phyloP scores from a whole-genome alignment of 2,797 vertebrate genomes.

The Meriones psammophilus region DNA sequence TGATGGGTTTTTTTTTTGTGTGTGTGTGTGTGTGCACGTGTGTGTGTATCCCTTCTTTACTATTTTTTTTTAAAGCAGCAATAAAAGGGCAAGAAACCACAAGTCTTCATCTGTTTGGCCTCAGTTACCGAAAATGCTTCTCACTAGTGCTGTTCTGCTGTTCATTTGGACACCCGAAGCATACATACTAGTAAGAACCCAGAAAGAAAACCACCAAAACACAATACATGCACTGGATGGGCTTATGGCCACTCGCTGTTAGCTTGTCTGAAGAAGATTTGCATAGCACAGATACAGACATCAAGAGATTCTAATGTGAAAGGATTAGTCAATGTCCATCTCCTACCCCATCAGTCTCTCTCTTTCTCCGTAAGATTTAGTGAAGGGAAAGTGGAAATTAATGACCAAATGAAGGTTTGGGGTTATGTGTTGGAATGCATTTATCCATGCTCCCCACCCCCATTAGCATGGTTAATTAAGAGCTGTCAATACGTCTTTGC shows the following conservation, averaged over 20 bases:
- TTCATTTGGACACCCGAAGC: not conserved
- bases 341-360: not conserved
- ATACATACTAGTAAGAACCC: not conserved
- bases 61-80: not conserved
- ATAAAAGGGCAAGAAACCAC: not conserved
- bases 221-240: not conserved
- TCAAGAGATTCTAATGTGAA: not conserved
- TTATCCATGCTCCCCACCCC: constrained; percentile 52
- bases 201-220: not conserved
- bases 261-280: not conserved
- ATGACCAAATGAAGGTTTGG: constrained; percentile 66
- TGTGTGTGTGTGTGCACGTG: not conserved
- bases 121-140: not conserved
- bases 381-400: constrained; percentile 64
- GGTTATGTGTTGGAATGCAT: constrained; percentile 68
- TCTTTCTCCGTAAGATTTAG: constrained; percentile 17
- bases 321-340: not conserved
- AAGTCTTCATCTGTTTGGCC: not conserved
- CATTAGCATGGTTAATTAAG: constrained; percentile 84
- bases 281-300: not conserved
- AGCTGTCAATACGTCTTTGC: constrained; percentile 81
- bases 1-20: not conserved
- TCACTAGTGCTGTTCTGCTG: not conserved
- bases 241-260: not conserved
- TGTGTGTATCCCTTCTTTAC: not conserved